Percentiles rank a stretch among this genome's conserved stretches.
Conservation (phyloP, 2,888 invertebrate genomes). For the Esperia sulphurella region DNA sequence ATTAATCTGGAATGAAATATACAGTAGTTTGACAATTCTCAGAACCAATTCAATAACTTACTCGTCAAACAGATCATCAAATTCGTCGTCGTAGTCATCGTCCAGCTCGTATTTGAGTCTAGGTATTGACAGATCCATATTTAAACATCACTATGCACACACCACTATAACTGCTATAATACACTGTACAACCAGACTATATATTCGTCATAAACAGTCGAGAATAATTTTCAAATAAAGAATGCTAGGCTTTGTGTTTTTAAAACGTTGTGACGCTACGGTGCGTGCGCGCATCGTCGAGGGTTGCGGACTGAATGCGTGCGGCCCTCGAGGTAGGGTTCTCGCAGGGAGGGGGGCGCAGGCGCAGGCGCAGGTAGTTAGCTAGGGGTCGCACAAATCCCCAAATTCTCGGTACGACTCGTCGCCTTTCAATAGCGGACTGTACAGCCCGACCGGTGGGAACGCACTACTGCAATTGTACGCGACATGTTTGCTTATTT, state of each 20-base stretch:
- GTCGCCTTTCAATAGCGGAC: conserved; percentile 36
- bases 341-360: neutral
- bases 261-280: conserved; percentile 17
- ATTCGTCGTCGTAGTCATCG: conserved; percentile 43
- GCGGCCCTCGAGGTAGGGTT: neutral
- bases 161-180: conserved; percentile 21
- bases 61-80: conserved; percentile 8
- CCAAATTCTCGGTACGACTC: conserved; percentile 52
- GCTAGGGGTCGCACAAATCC: conserved; percentile 47
- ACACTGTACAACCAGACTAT: conserved; percentile 32
- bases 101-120: conserved; percentile 57
- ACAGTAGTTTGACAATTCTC: neutral
- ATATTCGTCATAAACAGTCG: conserved; percentile 32
- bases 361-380: conserved; percentile 47
- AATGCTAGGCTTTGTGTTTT: neutral
- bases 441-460: conserved; percentile 27
- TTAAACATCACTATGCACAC: conserved; percentile 26
- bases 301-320: conserved; percentile 1
- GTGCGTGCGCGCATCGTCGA: conserved; percentile 45
- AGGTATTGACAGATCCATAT: conserved; percentile 65
- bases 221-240: conserved; percentile 7
- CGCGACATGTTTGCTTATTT: conserved; percentile 32
- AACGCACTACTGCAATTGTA: conserved; percentile 17
- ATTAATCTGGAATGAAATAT: too few species aligned
- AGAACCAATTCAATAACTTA: conserved; percentile 2